These are phyloP conservation scores for Eidolon helvum DNA, from an alignment of 2,113 vertebrate species.

Conservation along the genomic window DNA sequence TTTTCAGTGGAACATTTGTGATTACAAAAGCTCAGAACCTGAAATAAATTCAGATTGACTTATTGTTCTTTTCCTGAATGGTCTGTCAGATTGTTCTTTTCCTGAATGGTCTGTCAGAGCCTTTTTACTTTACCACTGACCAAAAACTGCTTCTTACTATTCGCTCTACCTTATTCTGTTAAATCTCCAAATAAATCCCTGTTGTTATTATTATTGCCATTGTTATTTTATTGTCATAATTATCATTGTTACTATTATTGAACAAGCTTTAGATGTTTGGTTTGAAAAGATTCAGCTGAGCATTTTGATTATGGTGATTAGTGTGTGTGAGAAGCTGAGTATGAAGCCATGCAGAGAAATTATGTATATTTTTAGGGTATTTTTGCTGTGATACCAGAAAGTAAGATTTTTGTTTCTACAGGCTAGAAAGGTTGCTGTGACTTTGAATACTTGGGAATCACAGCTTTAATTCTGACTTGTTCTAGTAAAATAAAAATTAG, in stretches of 20 bases:
- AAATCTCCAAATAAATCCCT: not conserved
- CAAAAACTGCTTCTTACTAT: not conserved
- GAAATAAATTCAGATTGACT: not conserved
- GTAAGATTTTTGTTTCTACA: constrained; percentile 5
- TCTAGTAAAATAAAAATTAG: constrained; percentile 33
- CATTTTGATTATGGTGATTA: not conserved
- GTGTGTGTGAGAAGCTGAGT: not conserved
- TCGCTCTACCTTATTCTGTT: not conserved
- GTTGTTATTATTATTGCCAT: not conserved
- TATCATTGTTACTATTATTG: not conserved
- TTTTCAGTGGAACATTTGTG: not conserved
- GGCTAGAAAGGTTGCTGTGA: not conserved
- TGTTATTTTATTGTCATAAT: constrained; percentile 12
- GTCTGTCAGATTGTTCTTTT: not conserved
- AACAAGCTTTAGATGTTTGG: constrained; percentile 8
- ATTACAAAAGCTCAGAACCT: not conserved
- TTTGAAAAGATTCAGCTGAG: not conserved
- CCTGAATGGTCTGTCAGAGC: not conserved
- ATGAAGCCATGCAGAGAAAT: not conserved
- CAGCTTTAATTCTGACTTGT: constrained; percentile 25
- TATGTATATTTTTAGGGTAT: not conserved
- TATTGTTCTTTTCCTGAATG: not conserved
- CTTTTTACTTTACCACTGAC: not conserved
- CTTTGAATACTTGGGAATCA: not conserved
- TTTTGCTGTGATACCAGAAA: not conserved